phyloP scores from a whole-genome alignment of 92 coral and sea anemone genomes.

The Porites rus region DNA sequence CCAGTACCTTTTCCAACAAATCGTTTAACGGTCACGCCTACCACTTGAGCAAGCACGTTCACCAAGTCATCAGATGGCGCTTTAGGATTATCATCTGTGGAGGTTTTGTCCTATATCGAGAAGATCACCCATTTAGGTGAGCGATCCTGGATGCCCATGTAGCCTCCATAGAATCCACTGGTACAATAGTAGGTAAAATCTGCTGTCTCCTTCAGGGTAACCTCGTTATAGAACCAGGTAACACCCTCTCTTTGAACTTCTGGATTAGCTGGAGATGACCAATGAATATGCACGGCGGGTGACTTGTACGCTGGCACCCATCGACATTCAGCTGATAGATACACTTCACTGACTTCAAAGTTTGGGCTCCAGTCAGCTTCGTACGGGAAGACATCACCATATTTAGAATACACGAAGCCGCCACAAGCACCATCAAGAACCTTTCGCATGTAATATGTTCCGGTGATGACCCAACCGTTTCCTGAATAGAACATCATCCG shows the following conservation, averaged over 20 bases:
- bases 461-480: too few relatives aligned
- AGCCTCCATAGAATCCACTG: conserved; percentile 44
- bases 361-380: too few relatives aligned
- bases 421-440: too few relatives aligned
- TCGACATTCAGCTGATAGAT: not conserved
- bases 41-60: conserved; percentile 31
- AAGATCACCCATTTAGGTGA: conserved; percentile 39
- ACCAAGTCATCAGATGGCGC: conserved; percentile 38
- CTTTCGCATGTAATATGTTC: too few relatives aligned
- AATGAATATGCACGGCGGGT: conserved; percentile 31
- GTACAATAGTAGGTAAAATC: conserved; percentile 25
- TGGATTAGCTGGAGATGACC: conserved; percentile 30
- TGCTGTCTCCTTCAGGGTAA: conserved; percentile 12
- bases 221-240: conserved; percentile 41
- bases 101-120: conserved; percentile 48
- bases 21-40: conserved; percentile 35
- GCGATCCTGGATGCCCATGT: conserved; percentile 52
- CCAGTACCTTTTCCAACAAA: conserved; percentile 49
- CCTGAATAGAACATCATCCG: too few relatives aligned
- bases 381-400: too few relatives aligned
- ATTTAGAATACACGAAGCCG: too few relatives aligned
- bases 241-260: conserved; percentile 8
- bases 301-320: not conserved
- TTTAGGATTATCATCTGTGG: conserved; percentile 34
- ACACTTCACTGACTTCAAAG: conserved; percentile 19